Percentiles rank a stretch among this genome's conserved stretches.
phyloP scores from a whole-genome alignment of 2,888 invertebrate species.

The Tinea semifulvella region DNA sequence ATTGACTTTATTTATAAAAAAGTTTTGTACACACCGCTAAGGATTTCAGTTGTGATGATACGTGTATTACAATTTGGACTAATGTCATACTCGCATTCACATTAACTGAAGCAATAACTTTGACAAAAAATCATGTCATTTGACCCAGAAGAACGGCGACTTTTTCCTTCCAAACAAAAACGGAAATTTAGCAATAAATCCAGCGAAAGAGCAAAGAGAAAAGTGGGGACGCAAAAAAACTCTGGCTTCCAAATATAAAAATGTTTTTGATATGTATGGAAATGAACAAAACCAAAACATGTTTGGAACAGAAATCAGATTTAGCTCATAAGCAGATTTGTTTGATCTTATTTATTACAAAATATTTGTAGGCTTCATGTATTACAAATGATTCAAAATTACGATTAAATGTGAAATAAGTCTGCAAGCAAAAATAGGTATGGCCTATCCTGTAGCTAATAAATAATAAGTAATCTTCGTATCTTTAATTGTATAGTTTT shows the following conservation, averaged over 20 bases:
- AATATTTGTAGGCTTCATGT: no score
- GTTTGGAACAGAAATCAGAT: not conserved
- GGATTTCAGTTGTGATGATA: no score
- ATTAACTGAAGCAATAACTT: not conserved
- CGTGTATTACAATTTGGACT: no score
- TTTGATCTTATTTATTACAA: no score
- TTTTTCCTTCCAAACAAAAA: slow-evolving; percentile 6
- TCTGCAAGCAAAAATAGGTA: no score
- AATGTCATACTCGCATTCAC: not conserved
- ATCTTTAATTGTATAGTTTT: no score
- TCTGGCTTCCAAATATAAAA: slow-evolving; percentile 7
- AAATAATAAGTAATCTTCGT: no score
- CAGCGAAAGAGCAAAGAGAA: slow-evolving; percentile 6
- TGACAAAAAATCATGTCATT: slow-evolving; percentile 8
- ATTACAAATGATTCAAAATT: no score
- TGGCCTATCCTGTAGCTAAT: no score
- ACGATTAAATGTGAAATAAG: no score
- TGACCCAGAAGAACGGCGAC: not conserved
- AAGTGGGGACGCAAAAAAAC: slow-evolving; percentile 1
- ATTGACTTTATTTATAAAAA: no score
- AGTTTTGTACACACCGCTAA: no score
- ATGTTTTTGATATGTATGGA: slow-evolving; percentile 6
- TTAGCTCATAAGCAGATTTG: not conserved
- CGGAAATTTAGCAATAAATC: slow-evolving; percentile 13
- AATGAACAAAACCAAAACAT: slow-evolving; percentile 5